A percentile compares a stretch with the other conserved stretches of the same genome.
Evolutionary conservation across 1,140 invertebrate genomes (phyloP).

Genomic region (Campoletis sonorensis): DNA sequence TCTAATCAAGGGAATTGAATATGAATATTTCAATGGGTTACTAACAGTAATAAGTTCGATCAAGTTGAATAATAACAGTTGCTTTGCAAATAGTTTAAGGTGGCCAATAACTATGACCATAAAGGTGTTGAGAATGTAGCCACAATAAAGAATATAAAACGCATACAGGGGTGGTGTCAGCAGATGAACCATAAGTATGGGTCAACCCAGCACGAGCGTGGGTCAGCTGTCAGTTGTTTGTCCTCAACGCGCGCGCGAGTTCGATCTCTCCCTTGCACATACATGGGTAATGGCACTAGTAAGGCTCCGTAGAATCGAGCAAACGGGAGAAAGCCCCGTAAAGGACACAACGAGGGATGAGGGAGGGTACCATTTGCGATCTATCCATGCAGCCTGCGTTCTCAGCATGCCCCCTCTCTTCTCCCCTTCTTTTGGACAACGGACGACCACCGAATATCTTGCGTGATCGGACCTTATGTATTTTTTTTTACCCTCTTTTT

Average conservation of each 20-base stretch:
- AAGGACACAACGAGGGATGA: slow-evolving; percentile 48
- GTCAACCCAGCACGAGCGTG: slow-evolving; percentile 72
- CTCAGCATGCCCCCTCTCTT: slow-evolving; percentile 26
- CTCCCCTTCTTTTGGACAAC: slow-evolving; percentile 36
- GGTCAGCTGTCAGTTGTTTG: slow-evolving; percentile 76
- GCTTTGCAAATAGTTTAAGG: neutral
- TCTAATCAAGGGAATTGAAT: too few species aligned
- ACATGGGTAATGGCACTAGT: neutral
- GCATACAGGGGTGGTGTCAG: slow-evolving; percentile 67
- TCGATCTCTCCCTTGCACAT: slow-evolving; percentile 19
- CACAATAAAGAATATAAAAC: neutral
- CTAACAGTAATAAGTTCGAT: too few species aligned
- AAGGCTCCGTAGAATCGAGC: slow-evolving; percentile 13
- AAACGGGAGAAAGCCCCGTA: slow-evolving; percentile 12
- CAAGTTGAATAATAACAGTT: neutral
- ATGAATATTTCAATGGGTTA: too few species aligned
- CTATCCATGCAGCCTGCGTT: slow-evolving; percentile 56
- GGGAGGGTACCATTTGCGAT: slow-evolving; percentile 35
- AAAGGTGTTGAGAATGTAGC: neutral
- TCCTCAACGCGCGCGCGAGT: slow-evolving; percentile 59
- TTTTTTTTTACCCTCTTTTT: slow-evolving; percentile 61
- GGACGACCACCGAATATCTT: slow-evolving; percentile 45
- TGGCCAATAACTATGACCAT: neutral
- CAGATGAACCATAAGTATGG: slow-evolving; percentile 75
- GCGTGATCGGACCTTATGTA: slow-evolving; percentile 52